Conservation (phyloP, 2,888 invertebrate species). For the Drosophila subquinaria region DNA sequence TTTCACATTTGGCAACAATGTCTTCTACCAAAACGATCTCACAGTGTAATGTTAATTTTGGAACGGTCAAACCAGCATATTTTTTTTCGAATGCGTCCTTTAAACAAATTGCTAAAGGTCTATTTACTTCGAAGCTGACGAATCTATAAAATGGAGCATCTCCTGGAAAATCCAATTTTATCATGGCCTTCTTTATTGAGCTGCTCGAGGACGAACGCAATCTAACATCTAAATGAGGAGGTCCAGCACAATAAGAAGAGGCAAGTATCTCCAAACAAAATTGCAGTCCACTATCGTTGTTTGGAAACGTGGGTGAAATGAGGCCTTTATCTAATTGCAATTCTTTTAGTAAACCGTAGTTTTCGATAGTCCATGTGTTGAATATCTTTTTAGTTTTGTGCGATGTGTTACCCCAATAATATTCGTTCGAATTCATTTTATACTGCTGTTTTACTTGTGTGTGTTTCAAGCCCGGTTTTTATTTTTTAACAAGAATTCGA, state of each 20-base stretch:
- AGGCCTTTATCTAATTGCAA: neutral
- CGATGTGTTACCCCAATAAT: neutral
- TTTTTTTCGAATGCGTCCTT: too few species aligned
- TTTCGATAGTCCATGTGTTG: neutral
- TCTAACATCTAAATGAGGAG: neutral
- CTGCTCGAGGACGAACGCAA: neutral
- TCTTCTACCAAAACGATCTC: slow-evolving; percentile 95
- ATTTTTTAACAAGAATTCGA: too few species aligned
- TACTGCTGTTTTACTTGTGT: too few species aligned
- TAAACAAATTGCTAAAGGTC: too few species aligned
- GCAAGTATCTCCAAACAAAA: neutral
- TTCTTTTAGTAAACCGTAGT: neutral
- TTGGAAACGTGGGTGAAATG: neutral
- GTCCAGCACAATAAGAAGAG: neutral
- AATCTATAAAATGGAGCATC: neutral
- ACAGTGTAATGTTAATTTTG: slow-evolving; percentile 98
- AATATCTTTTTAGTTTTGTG: neutral
- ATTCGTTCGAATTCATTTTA: neutral
- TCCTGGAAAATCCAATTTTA: neutral
- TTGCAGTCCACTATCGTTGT: neutral
- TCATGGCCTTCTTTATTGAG: neutral
- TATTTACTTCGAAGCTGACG: neutral
- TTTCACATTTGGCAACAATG: slow-evolving; percentile 89
- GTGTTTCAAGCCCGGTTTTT: too few species aligned
- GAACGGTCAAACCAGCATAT: neutral